Base-by-base conservation (phyloP, 1,140 invertebrate species). In the Lepidurus arcticus region DNA sequence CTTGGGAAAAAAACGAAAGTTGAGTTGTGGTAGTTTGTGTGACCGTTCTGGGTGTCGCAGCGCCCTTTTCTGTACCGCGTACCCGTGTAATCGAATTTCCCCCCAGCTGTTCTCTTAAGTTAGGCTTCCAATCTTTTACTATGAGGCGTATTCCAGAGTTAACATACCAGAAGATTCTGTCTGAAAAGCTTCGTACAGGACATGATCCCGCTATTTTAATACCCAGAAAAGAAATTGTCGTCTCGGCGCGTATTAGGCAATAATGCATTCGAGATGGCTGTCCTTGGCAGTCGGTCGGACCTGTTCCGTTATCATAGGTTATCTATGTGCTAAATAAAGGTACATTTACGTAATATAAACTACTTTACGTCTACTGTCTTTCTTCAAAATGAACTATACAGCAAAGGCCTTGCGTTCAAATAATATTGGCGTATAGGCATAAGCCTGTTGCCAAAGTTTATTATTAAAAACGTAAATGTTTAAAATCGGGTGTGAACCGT, bases 261-360 rank as follows among this genome's bases (percentile, higher is more conserved):
- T 65, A 65, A 13, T 21, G 53, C 53, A 65, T 13, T 65, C 53
- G 21, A 21, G 53, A 21, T n/a, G 53, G 53, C 53, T 65, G 53
- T 16, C 34, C 53, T 65, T 16, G 53, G 53, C 53, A 65, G 53
- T 65, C 53, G 53, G 53, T 65, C 53, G 53, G 21, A 65, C 21
- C 53, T 21, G 53, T 65, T 65, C 53, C 53, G 53, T 65, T 65
- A 21, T 65, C 53, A 65, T 65, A 65, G 53, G 53, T 65, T 65
- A 34, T 34, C 34, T 65, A 65, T 65, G 53, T 65, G 53, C 53
- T 65, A 65, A 65, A 65, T 65, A 65, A 65, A 65, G 53, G 53
- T 65, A 65, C 53, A 21, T 65, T 65, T 65, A 65, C 53, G 53
- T 65, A 65, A 65, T 21, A 65, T 13, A 65, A 65, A 34, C 34